Conservation (phyloP, 2,797 vertebrate genomes). For the Muscicapa striata region DNA sequence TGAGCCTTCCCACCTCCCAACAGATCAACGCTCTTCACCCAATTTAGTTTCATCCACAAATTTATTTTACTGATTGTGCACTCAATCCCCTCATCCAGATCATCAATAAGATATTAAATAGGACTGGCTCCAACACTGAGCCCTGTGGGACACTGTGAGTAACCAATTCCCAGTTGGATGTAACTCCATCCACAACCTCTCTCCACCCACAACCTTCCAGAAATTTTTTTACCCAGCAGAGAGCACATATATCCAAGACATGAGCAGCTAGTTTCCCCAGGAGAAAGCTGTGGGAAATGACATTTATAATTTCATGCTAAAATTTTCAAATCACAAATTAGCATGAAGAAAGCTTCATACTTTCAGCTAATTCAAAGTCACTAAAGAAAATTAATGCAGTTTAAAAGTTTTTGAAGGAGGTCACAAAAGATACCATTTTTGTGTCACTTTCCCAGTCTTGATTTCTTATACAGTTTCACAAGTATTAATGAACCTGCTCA, state of each 20-base stretch:
- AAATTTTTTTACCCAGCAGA: background rate
- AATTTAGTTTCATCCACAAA: background rate
- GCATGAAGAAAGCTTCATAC: background rate
- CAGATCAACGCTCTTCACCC: background rate
- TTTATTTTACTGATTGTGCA: background rate
- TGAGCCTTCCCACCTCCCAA: background rate
- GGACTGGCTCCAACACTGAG: background rate
- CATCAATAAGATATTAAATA: rapidly evolving
- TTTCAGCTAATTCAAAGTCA: background rate
- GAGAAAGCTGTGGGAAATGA: background rate
- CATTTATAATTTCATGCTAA: background rate
- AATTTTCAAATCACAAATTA: background rate
- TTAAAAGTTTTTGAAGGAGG: background rate
- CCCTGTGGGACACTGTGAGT: background rate
- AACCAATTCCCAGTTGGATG: background rate
- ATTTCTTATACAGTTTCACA: background rate
- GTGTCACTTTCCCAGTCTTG: background rate
- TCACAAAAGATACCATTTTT: background rate
- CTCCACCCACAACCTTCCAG: background rate
- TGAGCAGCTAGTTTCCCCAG: background rate
- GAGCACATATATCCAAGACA: no score
- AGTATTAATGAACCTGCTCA: background rate
- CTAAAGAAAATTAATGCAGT: background rate
- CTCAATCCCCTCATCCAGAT: background rate
- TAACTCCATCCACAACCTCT: background rate